Evolutionary conservation across 2,797 vertebrate species (phyloP).

Genomic region (Epinephelus coioides): DNA sequence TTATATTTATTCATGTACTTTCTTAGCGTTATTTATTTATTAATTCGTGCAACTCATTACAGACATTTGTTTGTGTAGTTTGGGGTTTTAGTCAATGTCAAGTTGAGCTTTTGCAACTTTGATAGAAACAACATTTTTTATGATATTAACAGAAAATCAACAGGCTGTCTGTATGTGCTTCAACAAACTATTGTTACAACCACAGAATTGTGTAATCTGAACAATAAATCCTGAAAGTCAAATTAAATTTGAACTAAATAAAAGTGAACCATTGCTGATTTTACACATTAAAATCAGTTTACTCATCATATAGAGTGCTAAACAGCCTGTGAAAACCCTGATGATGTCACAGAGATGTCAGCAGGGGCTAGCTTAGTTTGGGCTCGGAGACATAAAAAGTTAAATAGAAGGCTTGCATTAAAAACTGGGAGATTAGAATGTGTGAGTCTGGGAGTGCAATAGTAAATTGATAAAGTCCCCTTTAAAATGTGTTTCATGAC

Average conservation of each 20-base stretch:
- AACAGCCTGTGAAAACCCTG: not conserved
- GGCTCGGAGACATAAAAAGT: too few relatives aligned
- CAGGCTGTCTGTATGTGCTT: too few relatives aligned
- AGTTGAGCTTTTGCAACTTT: not conserved
- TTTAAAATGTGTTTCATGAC: not conserved
- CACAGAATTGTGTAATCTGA: not conserved
- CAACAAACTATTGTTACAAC: too few relatives aligned
- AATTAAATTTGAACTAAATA: not conserved
- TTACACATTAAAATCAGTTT: not conserved
- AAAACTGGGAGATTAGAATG: not conserved
- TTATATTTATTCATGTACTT: not conserved
- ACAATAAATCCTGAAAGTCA: not conserved
- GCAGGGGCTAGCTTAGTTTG: not conserved
- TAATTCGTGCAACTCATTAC: too few relatives aligned
- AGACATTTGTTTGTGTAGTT: too few relatives aligned
- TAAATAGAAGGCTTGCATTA: not conserved
- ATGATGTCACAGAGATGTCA: slow-evolving; percentile 7
- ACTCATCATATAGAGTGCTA: not conserved
- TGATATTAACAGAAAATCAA: not conserved
- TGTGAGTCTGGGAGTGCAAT: not conserved
- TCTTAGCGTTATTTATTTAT: not conserved
- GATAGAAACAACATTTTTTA: not conserved
- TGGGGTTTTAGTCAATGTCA: too few relatives aligned
- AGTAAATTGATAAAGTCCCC: not conserved
- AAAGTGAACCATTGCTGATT: not conserved